A percentile compares a stretch with the other conserved stretches of the same genome.
Evolutionary conservation across 2,113 vertebrate genomes (phyloP).

Genomic region (Cygnus atratus): DNA sequence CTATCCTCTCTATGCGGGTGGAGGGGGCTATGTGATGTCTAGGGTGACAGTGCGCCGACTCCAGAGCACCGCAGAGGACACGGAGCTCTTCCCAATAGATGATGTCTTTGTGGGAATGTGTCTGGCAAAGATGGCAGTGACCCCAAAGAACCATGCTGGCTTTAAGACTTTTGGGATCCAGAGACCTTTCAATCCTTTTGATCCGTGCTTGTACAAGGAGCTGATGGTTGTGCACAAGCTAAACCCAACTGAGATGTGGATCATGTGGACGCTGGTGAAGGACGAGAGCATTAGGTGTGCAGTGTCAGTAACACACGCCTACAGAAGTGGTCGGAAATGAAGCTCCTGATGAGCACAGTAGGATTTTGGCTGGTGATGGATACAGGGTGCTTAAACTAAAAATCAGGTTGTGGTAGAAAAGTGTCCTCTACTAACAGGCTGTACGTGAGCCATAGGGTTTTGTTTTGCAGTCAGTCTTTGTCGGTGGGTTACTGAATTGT

Average conservation of each 20-base stretch:
- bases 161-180: conserved; percentile 82
- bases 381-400: background rate
- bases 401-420: background rate
- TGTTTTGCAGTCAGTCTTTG: background rate
- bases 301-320: background rate
- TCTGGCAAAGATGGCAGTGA: conserved; percentile 73
- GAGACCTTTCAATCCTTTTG: conserved; percentile 70
- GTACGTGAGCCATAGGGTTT: background rate
- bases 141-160: conserved; percentile 72
- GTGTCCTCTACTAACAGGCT: background rate
- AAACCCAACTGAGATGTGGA: conserved; percentile 78
- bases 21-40: conserved; percentile 81
- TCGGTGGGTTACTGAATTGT: background rate
- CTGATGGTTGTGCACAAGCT: conserved; percentile 80
- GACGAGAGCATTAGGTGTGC: conserved; percentile 70
- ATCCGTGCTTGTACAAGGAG: conserved; percentile 77
- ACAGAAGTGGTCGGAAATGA: background rate
- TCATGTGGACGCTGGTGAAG: conserved; percentile 81
- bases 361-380: background rate
- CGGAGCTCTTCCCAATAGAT: conserved; percentile 79
- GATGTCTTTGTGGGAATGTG: conserved; percentile 84
- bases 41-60: conserved; percentile 66
- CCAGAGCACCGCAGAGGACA: conserved; percentile 37
- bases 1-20: conserved; percentile 79
- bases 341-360: background rate